Evolutionary conservation across 2,888 invertebrate genomes (phyloP), one percentile per base, ranked within the genome.

Genomic region (Sisyra nigra): DNA sequence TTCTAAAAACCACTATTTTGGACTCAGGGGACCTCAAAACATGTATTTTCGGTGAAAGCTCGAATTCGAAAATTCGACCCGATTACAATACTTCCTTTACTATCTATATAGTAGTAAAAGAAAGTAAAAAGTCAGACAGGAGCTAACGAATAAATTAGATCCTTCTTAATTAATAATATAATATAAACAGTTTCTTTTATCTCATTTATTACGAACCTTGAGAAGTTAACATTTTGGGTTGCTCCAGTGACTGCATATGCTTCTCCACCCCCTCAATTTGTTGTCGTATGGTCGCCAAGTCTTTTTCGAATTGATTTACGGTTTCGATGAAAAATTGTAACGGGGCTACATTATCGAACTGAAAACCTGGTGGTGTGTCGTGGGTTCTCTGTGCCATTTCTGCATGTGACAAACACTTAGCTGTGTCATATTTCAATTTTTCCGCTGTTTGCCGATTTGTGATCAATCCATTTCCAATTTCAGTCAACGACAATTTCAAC

Each of bases 321-420:
- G 84, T 59, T 48, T 73, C 72, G 46, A 76, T 69, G 53, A 84
- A 84, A 55, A 77, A 84, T 51, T 75, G 69, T 41, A 78, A 64
- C 0, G 84, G 83, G 2, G 77, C 75, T 19, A 68, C 71, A 54
- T 84, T 82, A 55, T 84, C 84, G 55, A 78, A 80, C 56, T 84
- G 84, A 35, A 84, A 60, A 1, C 80, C 80, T 1, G 76, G 67
- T 1, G 84, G 80, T 2, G 78, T 80, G 52, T 84, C 82, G 51
- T 81, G 80, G 0, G 83, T 84, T 48, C 80, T 68, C 53, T 83
- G 82, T 0, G 82, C 79, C 67, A 84, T 80, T 63, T 85, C 84
- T 8, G 79, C 74, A 53, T 77, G 71, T 55, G 80, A 78, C 44
- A 83, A 64, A 45, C 76, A 76, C 57, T 72, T 74, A 0, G 78